Evolutionary conservation across 2,888 invertebrate genomes (phyloP).

Genomic region (Sphaerophoria taeniata): DNA sequence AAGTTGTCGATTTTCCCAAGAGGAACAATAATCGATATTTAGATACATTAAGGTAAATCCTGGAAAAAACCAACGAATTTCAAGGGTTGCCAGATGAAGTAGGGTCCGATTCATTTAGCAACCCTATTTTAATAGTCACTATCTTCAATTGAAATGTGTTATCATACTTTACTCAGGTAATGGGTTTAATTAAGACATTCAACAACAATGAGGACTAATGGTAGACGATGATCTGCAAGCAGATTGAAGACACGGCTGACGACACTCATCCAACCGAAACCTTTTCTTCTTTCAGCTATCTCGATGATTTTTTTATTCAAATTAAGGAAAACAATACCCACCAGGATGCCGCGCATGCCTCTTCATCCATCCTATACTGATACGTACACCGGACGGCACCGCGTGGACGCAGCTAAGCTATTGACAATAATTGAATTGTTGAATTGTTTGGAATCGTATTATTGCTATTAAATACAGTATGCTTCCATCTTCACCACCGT

Average conservation of each 20-base stretch:
- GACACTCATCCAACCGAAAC: constrained; percentile 53
- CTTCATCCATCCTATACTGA: not conserved
- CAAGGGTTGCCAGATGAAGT: no score
- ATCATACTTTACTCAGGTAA: constrained; percentile 14
- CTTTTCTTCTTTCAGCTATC: constrained; percentile 60
- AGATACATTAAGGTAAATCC: no score
- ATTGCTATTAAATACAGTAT: constrained; percentile 66
- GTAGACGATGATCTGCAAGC: constrained; percentile 31
- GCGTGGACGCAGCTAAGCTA: constrained; percentile 55
- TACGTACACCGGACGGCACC: not conserved
- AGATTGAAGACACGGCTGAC: no score
- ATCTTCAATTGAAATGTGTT: constrained; percentile 29
- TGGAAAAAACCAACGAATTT: no score
- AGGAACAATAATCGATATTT: no score
- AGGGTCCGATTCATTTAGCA: constrained; percentile 3
- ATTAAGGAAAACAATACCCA: constrained; percentile 55
- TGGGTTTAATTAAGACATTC: constrained; percentile 61
- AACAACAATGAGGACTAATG: constrained; percentile 25
- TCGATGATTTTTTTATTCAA: constrained; percentile 66
- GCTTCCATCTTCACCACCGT: not conserved
- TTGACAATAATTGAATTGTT: constrained; percentile 74
- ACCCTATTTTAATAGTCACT: not conserved
- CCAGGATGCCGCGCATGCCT: constrained; percentile 35
- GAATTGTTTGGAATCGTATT: constrained; percentile 72
- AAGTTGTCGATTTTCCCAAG: constrained; percentile 25